Evolutionary conservation across 2,888 invertebrate genomes (phyloP), one percentile per base, ranked within the genome.

Genomic region (Philereme transversata): DNA sequence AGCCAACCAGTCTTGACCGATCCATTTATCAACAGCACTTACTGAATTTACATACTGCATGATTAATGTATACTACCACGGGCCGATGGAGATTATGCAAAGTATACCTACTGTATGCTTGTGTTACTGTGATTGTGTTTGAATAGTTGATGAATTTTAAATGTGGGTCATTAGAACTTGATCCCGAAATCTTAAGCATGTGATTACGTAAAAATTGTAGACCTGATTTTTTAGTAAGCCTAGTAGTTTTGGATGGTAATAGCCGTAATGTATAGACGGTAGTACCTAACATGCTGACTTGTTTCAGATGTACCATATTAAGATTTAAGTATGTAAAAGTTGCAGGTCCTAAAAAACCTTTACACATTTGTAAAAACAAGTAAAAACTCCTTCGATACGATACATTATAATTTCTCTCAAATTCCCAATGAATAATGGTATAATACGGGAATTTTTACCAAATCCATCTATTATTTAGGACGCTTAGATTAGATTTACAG

Each of bases 11-110:
- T 78, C 83, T 85, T 87, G 89, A 87, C 88, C 88, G 83, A 53
- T 85, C 75, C 88, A 91, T 91, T 89, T 84, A 90, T 91, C 90
- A 90, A 83, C 11, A 74, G 82, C 86, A 88, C 90, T 90, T 90
- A 88, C 78, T 71, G 78, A 87, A 89, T 91, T 90, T 91, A 83
- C 90, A 90, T 90, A 88, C 86, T 77, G 67, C 71, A 76, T 90
- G 90, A 90, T 91, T 88, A 90, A 91, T 90, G 86, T 73, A 52
- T 60, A 51, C 57, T 46, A 36, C 22, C 52, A 45, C 45, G 41
- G 34, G 9, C 4, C 45, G 10, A 7, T 22, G 45, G 4, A 45
- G 45, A 45, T 45, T 11, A 11, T 44, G 9, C 43, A n/a, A 3
- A 43, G 43, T 38, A 38, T 38, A 5, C 38, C 38, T 38, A 38